Evolutionary conservation across 2,113 vertebrate species (phyloP).

Genomic region (Cichladusa arquata): DNA sequence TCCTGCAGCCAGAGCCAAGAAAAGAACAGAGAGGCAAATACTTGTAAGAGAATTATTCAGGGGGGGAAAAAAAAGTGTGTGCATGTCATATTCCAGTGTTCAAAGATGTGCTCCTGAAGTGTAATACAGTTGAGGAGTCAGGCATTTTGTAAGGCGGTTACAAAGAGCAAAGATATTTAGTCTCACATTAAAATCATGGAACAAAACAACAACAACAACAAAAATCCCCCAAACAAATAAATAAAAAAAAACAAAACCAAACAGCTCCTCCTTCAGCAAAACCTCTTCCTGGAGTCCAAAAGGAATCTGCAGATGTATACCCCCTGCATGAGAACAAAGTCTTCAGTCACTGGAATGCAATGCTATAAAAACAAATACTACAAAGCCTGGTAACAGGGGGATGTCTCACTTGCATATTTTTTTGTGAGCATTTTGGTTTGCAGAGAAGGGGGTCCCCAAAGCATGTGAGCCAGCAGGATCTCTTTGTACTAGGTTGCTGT

Average conservation of each 20-base stretch:
- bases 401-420: conserved; percentile 72
- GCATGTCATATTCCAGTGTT: not conserved
- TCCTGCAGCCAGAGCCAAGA: not conserved
- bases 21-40: not conserved
- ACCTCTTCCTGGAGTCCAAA: not conserved
- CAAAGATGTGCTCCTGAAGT: not conserved
- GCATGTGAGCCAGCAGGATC: conserved; percentile 74
- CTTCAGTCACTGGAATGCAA: conserved; percentile 72
- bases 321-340: conserved; percentile 68
- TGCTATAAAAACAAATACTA: conserved; percentile 78
- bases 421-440: conserved; percentile 71
- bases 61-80: not conserved
- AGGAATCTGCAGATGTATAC: conserved; percentile 59
- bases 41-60: not conserved
- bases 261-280: not conserved
- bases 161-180: not conserved
- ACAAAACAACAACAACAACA: not conserved
- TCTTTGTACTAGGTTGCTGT: conserved; percentile 81
- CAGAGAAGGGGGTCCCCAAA: conserved; percentile 73
- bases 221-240: not conserved
- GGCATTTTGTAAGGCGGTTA: not conserved
- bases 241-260: too few relatives aligned
- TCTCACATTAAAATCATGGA: not conserved
- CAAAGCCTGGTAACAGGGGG: conserved; percentile 75
- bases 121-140: not conserved